A percentile compares a stretch with the other conserved stretches of the same genome.
These are phyloP conservation scores for Onychorhynchus coronatus DNA, from an alignment of 2,113 vertebrate genomes.

Conservation along the genomic window DNA sequence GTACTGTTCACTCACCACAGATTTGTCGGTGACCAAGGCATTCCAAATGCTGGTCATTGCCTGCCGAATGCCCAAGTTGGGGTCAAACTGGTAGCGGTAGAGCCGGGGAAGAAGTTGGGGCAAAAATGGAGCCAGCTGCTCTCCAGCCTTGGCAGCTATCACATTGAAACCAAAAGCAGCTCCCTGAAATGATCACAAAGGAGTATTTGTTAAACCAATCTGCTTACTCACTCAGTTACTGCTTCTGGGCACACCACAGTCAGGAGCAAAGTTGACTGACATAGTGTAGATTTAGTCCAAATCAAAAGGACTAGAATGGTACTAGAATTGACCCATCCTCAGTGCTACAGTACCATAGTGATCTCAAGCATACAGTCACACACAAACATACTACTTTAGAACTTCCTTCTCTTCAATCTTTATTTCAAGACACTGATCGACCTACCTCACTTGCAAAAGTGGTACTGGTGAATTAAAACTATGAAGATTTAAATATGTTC, in stretches of 20 bases:
- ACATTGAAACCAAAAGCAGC: constrained; percentile 98
- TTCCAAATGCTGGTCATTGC: constrained; percentile 99
- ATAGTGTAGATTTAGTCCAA: not conserved
- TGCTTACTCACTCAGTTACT: not conserved
- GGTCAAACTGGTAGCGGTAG: constrained; percentile 98
- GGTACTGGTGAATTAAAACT: not conserved
- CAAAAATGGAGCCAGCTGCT: constrained; percentile 91
- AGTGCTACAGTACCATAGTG: not conserved
- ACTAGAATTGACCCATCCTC: not conserved
- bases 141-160: constrained; percentile 92
- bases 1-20: constrained; percentile 71
- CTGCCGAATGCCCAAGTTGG: constrained; percentile 92
- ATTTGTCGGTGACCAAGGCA: constrained; percentile 92
- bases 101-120: constrained; percentile 92
- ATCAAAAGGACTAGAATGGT: not conserved
- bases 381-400: not conserved
- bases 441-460: not conserved
- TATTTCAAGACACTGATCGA: not conserved
- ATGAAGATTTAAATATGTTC: not conserved
- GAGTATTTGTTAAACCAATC: not conserved
- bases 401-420: not conserved
- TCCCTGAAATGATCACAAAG: constrained; percentile 75
- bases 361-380: not conserved
- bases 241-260: not conserved
- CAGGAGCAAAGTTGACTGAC: not conserved